Percentiles rank a stretch among this genome's conserved stretches.
These are phyloP conservation scores for Lasioglossum calceatum DNA, from an alignment of 2,888 invertebrate genomes.

Conservation along the genomic window DNA sequence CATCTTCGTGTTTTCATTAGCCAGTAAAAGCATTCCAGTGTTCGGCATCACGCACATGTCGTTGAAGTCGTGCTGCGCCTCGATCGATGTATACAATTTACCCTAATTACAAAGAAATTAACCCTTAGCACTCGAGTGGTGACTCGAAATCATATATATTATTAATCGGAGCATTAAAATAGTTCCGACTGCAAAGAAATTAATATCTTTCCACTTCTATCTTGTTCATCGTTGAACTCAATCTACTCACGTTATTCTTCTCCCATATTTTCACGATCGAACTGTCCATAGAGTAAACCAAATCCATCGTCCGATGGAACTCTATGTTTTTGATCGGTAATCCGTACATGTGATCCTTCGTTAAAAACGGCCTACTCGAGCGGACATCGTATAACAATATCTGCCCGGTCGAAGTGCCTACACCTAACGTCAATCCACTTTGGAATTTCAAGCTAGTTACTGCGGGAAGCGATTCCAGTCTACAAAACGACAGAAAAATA, in stretches of 20 bases:
- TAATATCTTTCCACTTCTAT: not conserved
- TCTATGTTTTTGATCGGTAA: constrained; percentile 95
- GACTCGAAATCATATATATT: too few species aligned
- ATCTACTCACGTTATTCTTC: constrained; percentile 89
- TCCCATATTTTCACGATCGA: constrained; percentile 97
- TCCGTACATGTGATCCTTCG: constrained; percentile 98
- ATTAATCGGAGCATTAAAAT: too few species aligned
- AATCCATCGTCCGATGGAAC: constrained; percentile 92
- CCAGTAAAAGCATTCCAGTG: constrained; percentile 96
- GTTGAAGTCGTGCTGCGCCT: constrained; percentile 93
- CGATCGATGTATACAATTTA: constrained; percentile 96
- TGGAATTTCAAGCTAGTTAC: constrained; percentile 93
- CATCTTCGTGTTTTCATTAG: constrained; percentile 97
- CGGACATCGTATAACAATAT: constrained; percentile 97
- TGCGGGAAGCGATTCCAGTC: constrained; percentile 88
- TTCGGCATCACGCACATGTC: constrained; percentile 96
- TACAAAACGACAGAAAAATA: constrained; percentile 77
- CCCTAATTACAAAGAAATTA: constrained; percentile 86
- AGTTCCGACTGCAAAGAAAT: not conserved
- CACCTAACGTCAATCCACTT: constrained; percentile 91
- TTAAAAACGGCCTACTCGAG: constrained; percentile 93
- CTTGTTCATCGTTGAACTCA: too few species aligned
- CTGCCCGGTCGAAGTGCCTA: constrained; percentile 98
- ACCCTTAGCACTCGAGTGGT: too few species aligned
- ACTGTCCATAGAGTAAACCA: constrained; percentile 95